Conservation (phyloP, 2,797 vertebrate genomes). For the Pyrocephalus nanus region DNA sequence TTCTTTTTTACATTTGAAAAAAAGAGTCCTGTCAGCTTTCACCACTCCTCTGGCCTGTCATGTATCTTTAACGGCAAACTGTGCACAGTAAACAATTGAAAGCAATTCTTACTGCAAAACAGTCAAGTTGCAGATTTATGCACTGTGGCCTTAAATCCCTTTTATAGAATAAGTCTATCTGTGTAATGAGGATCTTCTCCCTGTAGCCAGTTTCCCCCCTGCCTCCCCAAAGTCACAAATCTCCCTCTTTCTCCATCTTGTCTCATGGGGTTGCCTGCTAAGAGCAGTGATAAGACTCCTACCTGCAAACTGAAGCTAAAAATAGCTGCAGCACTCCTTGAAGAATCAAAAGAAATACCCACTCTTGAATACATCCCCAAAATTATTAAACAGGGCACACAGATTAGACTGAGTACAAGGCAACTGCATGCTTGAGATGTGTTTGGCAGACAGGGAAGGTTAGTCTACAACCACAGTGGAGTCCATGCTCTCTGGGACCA, state of each 20-base stretch:
- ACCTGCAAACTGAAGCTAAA: not conserved
- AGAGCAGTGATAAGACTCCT: not conserved
- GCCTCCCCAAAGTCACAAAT: not conserved
- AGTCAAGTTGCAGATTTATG: not conserved
- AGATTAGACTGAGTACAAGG: not conserved
- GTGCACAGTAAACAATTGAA: not conserved
- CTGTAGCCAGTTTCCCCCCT: not conserved
- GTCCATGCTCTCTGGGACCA: not conserved
- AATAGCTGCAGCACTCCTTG: not conserved
- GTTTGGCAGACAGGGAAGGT: not conserved
- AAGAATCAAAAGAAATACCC: not conserved
- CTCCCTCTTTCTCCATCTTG: not conserved
- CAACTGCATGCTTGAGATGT: not conserved
- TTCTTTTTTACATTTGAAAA: not conserved
- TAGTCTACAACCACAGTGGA: accelerated
- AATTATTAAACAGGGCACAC: not conserved
- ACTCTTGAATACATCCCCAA: not conserved
- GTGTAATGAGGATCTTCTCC: not conserved
- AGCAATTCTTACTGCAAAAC: not conserved
- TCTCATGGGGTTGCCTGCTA: not conserved
- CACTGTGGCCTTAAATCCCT: not conserved
- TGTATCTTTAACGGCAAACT: not conserved
- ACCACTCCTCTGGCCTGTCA: not conserved
- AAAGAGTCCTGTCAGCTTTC: not conserved
- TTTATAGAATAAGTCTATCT: not conserved